phyloP scores from a whole-genome alignment of 2,797 vertebrate species.

The Squalus acanthias region DNA sequence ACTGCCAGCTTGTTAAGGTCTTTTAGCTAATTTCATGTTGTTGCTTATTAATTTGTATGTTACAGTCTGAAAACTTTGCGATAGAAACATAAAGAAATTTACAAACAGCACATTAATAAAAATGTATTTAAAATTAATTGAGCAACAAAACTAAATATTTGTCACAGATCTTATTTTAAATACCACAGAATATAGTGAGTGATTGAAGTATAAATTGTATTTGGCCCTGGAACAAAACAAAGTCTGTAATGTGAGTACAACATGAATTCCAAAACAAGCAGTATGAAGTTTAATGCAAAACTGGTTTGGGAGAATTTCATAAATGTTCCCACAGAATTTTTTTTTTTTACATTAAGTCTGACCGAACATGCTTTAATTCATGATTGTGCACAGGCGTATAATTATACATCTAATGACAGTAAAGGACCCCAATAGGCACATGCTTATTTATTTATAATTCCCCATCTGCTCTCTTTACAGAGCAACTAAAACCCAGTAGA shows the following conservation, averaged over 20 bases:
- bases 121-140: background rate
- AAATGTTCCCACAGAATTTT: background rate
- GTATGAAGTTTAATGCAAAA: background rate
- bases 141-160: background rate
- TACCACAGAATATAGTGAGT: background rate
- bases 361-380: too few relatives aligned
- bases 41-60: background rate
- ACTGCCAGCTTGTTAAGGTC: background rate
- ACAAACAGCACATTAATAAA: background rate
- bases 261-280: background rate
- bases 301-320: background rate
- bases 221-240: background rate
- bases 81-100: background rate
- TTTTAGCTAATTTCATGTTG: background rate
- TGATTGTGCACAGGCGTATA: too few relatives aligned
- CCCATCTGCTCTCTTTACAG: background rate
- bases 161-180: background rate
- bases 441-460: background rate
- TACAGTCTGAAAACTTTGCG: background rate
- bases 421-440: background rate
- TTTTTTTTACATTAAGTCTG: background rate
- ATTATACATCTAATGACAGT: background rate
- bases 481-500: background rate
- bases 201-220: background rate
- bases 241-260: background rate